Evolutionary conservation across 2,113 vertebrate species (phyloP), one percentile per base, ranked within the genome.

Genomic region (Varanus salvator): DNA sequence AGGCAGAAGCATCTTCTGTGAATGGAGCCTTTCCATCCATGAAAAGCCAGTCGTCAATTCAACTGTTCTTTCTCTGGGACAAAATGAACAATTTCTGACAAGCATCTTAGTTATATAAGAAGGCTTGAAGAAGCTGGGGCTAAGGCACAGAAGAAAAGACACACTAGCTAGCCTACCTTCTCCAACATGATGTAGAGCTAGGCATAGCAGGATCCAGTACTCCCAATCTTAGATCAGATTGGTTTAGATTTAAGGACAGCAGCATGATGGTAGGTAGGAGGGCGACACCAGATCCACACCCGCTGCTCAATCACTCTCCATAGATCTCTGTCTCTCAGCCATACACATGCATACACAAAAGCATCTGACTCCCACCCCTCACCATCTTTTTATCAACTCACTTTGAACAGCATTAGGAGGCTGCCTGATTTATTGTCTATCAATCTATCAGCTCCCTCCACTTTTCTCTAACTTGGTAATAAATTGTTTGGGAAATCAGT

Each of bases 401-500:
- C 44, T 85, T 50, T 72, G 29, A 34, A 80, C 23, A 1, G 17
- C 34, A 82, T 50, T 38, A 87, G 19, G 34, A 74, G 38, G 80
- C 66, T 6, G 2, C 4, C 71, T 29, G 38, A 52, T 17, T 57
- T 78, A 34, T 12, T 50, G 15, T 64, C 69, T 66, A 54, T 87
- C 69, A 34, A 60, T 44, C 50, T 69, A 77, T 86, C 71, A 75
- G 8, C 85, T 83, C 60, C 60, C 29, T 74, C 34, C n/a, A n/a
- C n/a, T 69, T 57, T 69, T 69, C 57, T 84, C n/a, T 29, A 78
- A 77, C 19, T 44, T 85, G 23, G 9, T 68, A 48, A 86, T 34
- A 87, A 87, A 87, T 50, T 86, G 85, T 68, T 90, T 44, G 23
- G 75, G 60, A 66, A 86, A 75, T 76, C 85, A 83, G 60, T 87